Conservation (phyloP, 2,797 vertebrate species). For the Lepus oiostolus region DNA sequence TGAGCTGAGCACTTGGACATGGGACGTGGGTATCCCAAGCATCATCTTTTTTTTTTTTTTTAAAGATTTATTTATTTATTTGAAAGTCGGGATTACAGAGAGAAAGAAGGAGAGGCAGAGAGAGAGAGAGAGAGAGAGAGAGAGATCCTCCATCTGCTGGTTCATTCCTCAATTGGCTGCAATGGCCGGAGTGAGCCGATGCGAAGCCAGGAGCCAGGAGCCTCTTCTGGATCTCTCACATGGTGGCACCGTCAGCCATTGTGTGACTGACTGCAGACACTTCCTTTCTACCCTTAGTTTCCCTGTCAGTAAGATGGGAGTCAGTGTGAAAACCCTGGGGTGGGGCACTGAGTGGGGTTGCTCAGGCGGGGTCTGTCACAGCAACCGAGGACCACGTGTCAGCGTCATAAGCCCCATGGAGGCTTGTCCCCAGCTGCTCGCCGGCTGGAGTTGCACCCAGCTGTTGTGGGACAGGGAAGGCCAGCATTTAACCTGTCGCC, state of each 20-base stretch:
- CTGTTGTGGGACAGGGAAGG: not conserved
- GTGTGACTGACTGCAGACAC: not conserved
- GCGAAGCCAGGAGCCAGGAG: too few species aligned
- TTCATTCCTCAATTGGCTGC: too few species aligned
- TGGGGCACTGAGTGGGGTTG: fast-evolving
- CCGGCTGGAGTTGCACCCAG: not conserved
- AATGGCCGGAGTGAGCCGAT: too few species aligned
- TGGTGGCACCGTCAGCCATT: not conserved
- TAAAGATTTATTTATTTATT: too few species aligned
- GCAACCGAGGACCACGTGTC: not conserved
- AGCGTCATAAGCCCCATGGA: not conserved
- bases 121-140: too few species aligned
- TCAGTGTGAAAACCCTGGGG: not conserved
- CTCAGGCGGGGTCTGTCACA: not conserved
- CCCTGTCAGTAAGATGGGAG: not conserved
- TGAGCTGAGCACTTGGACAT: too few species aligned
- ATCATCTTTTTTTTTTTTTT: too few species aligned
- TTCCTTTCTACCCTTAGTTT: not conserved
- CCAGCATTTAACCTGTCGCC: not conserved
- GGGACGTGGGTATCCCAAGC: too few species aligned
- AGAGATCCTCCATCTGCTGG: too few species aligned
- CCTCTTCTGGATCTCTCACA: not conserved
- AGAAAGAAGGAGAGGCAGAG: too few species aligned
- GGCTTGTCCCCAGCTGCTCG: not conserved
- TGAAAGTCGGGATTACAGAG: too few species aligned